Base-by-base conservation (phyloP, 1,140 invertebrate species). In the Tetramorium alpestre region DNA sequence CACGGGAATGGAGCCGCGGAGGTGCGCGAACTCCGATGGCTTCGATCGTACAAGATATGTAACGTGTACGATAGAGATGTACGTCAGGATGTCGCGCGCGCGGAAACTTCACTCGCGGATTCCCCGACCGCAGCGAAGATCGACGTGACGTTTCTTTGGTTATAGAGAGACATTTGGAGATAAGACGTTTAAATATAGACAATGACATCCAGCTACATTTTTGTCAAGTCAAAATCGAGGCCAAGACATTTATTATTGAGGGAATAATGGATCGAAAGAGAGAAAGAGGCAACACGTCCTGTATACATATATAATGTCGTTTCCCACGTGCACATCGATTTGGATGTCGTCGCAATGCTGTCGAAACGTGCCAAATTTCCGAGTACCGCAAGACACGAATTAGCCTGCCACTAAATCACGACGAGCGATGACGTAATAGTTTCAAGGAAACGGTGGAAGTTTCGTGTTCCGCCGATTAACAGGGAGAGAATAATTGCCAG, bases 321-420 rank as follows among this genome's bases (percentile, higher is more conserved):
- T 51, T 44, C 25, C n/a, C 10, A 51, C 11, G 11, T 38, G 25
- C 18, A 18, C n/a, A 5, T 67, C 60, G 13, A 80, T 67, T 67
- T 38, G 28, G 3, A 16, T 47, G 10, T 47, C 70, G 28, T 80
- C 64, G 64, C 62, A 47, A 25, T 54, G 44, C 64, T 54, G 60
- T 65, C 18, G 25, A 38, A 60, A 65, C 18, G 16, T 65, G 60
- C 44, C 25, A 78, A 78, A 78, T 49, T 65, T 78, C 13, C 1
- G 25, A 67, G 28, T 62, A n/a, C 11, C n/a, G 28, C n/a, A 25
- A 81, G n/a, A 41, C 33, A 3, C 33, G 47, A 33, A 28, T 69
- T 80, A 69, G 3, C 47, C 51, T 5, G 33, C 22, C 22, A 54
- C 0, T 33, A 38, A 82, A 60, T 82, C 18, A 49, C 25, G 25